Base-by-base conservation (phyloP, 64 coral and sea anemone species). In the Montipora cactus region DNA sequence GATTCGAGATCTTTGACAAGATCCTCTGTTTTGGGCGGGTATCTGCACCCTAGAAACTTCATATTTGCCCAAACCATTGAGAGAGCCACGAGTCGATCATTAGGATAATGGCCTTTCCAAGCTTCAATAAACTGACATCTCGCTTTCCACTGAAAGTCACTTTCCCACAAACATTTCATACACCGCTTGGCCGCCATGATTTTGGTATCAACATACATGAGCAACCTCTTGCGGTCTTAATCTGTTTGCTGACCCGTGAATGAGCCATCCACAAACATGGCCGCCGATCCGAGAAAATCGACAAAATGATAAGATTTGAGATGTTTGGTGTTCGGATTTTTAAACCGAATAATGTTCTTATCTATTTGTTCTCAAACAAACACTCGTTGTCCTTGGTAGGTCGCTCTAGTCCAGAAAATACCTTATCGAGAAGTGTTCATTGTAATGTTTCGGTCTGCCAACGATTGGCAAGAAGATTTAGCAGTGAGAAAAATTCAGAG, bases 11-110 rank as follows among this genome's bases (percentile, higher is more conserved):
- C 84, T 12, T n/a, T 64, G 12, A 99, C 89, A 75, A 96, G 74
- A n/a, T 87, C 78, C 59, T 85, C 86, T 8, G 91, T 95, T 84
- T 96, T 81, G 57, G 51, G 4, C 5, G 98, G 98, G 72, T 99
- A 99, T 74, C 93, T 88, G 25, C 95, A 99, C 66, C 98, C 98
- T 18, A 96, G 77, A 89, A 99, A 99, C 87, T 96, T 99, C 89
- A 96, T 99, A 75, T 99, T 99, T 9, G 92, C 90, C 95, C 95
- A 99, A 37, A 96, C 94, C 98, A 99, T 99, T 67, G 98, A 96
- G n/a, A 99, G 77, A 49, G 95, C 89, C 80, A 74, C 86, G 10
- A 90, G 44, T 61, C 67, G 71, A 59, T 92, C 79, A 5, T 81
- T 53, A 47, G 89, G 79, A 53, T 81, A 96, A 49, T 94, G 49